Percentiles rank a stretch among this genome's conserved stretches.
Evolutionary conservation across 2,113 vertebrate species (phyloP).

Genomic region (Thunnus thynnus): DNA sequence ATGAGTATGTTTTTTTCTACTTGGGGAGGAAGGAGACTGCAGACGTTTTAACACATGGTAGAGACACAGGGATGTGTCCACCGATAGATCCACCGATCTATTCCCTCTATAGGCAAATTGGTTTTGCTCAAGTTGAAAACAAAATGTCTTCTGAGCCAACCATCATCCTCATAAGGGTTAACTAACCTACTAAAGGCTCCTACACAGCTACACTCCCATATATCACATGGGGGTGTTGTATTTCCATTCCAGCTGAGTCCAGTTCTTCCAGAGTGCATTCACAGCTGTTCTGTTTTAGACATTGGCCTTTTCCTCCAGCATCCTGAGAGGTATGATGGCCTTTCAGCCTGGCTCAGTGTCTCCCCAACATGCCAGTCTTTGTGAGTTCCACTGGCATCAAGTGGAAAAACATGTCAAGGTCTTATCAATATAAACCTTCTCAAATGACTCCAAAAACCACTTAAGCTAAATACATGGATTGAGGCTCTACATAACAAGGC

Average conservation of each 20-base stretch:
- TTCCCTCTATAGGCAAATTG: too few relatives aligned
- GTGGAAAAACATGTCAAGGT: neutral
- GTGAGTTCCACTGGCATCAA: neutral
- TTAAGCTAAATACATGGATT: neutral
- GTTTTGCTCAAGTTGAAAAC: too few relatives aligned
- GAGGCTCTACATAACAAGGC: neutral
- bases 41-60: too few relatives aligned
- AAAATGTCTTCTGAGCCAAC: too few relatives aligned
- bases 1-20: too few relatives aligned
- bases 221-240: neutral
- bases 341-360: constrained; percentile 27
- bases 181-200: too few relatives aligned
- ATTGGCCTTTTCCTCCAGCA: constrained; percentile 35
- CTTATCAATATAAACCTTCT: constrained; percentile 7
- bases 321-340: constrained; percentile 36
- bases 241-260: constrained; percentile 5
- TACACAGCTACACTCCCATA: neutral
- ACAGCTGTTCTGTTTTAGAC: constrained; percentile 13
- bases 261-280: neutral
- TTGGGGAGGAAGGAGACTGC: too few relatives aligned
- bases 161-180: neutral
- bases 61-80: too few relatives aligned
- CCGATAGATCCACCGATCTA: too few relatives aligned
- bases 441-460: constrained; percentile 12
- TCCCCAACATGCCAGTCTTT: neutral